A percentile compares a stretch with the other conserved stretches of the same genome.
phyloP scores from a whole-genome alignment of 2,888 invertebrate species.

The Leptopilina syphax region DNA sequence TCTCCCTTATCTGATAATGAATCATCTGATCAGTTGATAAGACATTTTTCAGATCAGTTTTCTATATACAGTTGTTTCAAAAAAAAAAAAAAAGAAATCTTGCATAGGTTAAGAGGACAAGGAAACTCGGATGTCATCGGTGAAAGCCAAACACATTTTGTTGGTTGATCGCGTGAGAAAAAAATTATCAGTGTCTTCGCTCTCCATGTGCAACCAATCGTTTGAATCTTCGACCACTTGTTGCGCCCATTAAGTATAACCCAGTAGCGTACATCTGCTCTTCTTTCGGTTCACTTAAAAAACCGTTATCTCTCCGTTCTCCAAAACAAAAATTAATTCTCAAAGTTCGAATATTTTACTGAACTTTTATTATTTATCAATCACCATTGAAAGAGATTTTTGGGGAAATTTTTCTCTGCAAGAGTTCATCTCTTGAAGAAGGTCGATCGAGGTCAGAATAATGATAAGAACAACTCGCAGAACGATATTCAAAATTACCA shows the following conservation, averaged over 20 bases:
- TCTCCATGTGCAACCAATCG: conserved; percentile 40
- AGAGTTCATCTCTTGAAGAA: conserved; percentile 33
- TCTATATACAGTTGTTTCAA: background rate
- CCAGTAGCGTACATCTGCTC: conserved; percentile 40
- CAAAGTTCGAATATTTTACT: background rate
- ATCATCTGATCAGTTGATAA: conserved; percentile 24
- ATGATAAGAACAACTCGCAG: conserved; percentile 19
- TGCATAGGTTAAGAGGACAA: conserved; percentile 35
- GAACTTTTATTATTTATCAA: background rate
- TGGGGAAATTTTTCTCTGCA: conserved; percentile 15
- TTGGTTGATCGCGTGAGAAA: conserved; percentile 31
- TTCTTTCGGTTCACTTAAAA: conserved; percentile 21
- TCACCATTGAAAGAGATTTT: background rate
- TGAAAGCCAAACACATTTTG: conserved; percentile 38
- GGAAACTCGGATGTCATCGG: conserved; percentile 33
- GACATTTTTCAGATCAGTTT: background rate
- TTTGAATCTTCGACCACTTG: conserved; percentile 57
- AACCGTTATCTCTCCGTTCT: conserved; percentile 25
- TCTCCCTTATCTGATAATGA: conserved; percentile 23
- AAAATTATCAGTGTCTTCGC: conserved; percentile 32
- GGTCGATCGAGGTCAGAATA: conserved; percentile 37
- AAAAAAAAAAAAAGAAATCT: too few species aligned
- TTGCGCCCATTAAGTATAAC: conserved; percentile 52
- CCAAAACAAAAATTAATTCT: background rate
- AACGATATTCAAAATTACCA: conserved; percentile 28